Evolutionary conservation across 1,140 invertebrate genomes (phyloP).

Genomic region (Phymorhynchus buccinoides): DNA sequence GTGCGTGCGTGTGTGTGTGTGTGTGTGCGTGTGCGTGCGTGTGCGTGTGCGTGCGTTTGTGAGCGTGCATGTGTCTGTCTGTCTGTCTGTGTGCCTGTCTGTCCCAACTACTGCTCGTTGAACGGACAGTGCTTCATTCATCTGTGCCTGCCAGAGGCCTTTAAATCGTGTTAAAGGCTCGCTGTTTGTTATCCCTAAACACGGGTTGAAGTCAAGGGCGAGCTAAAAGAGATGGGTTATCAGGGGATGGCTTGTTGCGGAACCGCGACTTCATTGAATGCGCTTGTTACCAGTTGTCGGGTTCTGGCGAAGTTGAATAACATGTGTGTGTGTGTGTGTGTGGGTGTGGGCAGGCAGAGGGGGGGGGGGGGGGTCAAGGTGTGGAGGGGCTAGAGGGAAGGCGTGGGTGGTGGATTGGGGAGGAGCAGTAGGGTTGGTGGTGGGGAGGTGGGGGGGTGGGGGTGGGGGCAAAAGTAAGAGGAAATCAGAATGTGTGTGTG

Average conservation of each 20-base stretch:
- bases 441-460: too few species aligned
- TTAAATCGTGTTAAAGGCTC: neutral
- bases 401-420: too few species aligned
- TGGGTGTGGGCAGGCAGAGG: too few species aligned
- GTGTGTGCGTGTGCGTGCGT: neutral
- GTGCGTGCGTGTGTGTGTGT: neutral
- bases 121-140: neutral
- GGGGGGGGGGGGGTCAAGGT: too few species aligned
- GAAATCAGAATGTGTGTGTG: too few species aligned
- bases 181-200: neutral
- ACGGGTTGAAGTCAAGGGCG: neutral
- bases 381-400: too few species aligned
- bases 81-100: slow-evolving; percentile 3
- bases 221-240: neutral
- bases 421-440: too few species aligned
- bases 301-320: too few species aligned
- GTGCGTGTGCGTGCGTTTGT: neutral
- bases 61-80: neutral
- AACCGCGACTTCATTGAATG: too few species aligned
- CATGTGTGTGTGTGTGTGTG: too few species aligned
- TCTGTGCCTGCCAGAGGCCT: neutral
- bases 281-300: too few species aligned
- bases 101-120: neutral
- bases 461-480: too few species aligned
- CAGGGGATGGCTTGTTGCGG: neutral